Base-by-base conservation (phyloP, 2,888 invertebrate genomes). In the Drosophila infuscata region DNA sequence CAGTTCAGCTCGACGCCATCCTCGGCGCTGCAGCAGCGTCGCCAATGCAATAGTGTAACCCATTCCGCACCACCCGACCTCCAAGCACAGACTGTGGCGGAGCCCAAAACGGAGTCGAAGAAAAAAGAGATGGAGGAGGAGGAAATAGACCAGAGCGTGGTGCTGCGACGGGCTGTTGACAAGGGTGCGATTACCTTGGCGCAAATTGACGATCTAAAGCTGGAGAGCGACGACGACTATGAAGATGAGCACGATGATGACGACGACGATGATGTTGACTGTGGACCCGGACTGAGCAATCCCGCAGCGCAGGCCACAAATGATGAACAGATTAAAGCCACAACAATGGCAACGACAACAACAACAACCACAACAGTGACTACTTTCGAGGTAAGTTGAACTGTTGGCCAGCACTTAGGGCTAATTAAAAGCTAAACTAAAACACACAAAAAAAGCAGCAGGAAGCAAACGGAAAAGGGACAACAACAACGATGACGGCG, bases 1-100 rank as follows among this genome's bases (percentile, higher is more conserved):
- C 90, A 88, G 68, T 70, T 91, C 7, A 92, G 90, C 73, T 81
- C 91, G 64, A 91, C 91, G 70, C 92, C 92, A 9, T 76, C 70
- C 57, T 73, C 83, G 48, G 69, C 80, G 25, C 25, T 88, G 51
- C 89, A 86, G 62, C 80, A 85, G 75, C 82, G 88, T 6, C 81
- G 81, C 0, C 82, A 74, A 56, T 76, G 76, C 75, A 82, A 76
- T 67, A 73, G 52, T 32, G 72, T 75, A 35, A 79, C 83, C 36
- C 83, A 88, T 20, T 88, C 87, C 43, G 89, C 90, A 4, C 78
- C 89, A 1, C 70, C 88, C 0, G 83, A 89, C 9, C 74, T 89
- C 4, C 63, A 74, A 41, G 78, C 75, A 49, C 89, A 33, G 43
- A 25, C 53, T 51, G 15, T 29, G 17, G 57, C 38, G 57, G 70